Evolutionary conservation across 2,797 vertebrate species (phyloP), one percentile per base, ranked within the genome.

Genomic region (Hyperoplus lanceolatus): DNA sequence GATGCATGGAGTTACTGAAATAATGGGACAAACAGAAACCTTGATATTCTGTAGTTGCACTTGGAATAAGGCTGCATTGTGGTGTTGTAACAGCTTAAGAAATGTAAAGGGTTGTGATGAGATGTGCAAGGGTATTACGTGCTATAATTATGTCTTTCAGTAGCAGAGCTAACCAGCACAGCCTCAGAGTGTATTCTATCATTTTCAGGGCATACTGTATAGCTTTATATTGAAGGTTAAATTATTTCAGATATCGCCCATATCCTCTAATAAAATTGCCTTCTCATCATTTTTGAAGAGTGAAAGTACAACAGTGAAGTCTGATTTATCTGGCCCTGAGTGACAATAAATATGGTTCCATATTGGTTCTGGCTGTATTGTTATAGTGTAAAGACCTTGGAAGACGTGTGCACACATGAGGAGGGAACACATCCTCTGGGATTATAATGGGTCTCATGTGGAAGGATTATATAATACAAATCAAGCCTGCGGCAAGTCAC

Each of bases 381-480:
- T 66, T 82, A 76, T 54, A 57, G 18, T 36, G 50, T 56, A 14
- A 75, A 58, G 45, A 43, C 21, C 68, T 12, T 13, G 4, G 42
- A 66, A 18, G 42, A 59, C 38, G 59, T 36, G 69, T 70, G 50
- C 43, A 8, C 15, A 16, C 50, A 50, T 1, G 38, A 36, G 48
- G 55, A 38, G 42, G n/a, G 38, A 12, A 43, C 63, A 8, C 50
- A 18, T 85, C 58, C 55, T 78, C 42, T 63, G 70, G 65, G 82
- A 82, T 82, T 75, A 76, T 73, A 75, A 81, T 61, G 66, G 55
- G 55, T 59, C 56, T 88, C 66, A 16, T 84, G 73, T 86, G 82
- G 73, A 84, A 79, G 62, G 45, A 70, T 94, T 94, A 91, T 69
- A 74, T 93, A 92, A 93, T 68, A 14, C 46, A 86, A 72, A 88